These are phyloP conservation scores for Okapia johnstoni DNA, from an alignment of 2,113 vertebrate species.

Conservation along the genomic window DNA sequence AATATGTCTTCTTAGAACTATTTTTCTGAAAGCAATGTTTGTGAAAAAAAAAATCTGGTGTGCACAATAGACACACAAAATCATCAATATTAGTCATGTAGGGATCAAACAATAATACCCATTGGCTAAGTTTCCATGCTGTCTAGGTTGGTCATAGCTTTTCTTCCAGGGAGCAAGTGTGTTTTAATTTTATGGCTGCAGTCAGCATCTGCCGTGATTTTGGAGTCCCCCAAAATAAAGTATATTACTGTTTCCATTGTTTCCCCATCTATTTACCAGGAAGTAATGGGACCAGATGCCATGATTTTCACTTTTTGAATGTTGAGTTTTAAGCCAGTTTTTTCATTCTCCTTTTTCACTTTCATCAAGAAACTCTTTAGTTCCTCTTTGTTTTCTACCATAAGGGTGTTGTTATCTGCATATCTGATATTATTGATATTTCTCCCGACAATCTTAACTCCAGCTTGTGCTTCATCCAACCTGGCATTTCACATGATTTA, in stretches of 20 bases:
- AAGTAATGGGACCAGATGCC: neutral
- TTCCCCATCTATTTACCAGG: rapidly evolving
- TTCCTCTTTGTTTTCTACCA: neutral
- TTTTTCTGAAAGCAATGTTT: neutral
- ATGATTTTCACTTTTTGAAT: neutral
- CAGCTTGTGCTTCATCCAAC: too few species aligned
- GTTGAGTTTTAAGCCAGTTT: neutral
- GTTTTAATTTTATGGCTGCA: too few species aligned
- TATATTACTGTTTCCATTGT: neutral
- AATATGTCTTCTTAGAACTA: neutral
- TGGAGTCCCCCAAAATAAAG: too few species aligned
- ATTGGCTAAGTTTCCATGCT: neutral
- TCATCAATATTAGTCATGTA: neutral
- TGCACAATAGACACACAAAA: neutral
- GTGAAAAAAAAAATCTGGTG: neutral
- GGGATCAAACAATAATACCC: neutral
- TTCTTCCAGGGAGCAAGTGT: too few species aligned
- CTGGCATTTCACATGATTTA: too few species aligned
- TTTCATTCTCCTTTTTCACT: neutral
- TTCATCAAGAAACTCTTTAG: neutral
- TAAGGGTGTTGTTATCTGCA: neutral
- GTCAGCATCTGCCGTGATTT: too few species aligned
- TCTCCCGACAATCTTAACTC: too few species aligned
- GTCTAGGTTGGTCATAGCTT: too few species aligned
- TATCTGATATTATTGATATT: neutral